Evolutionary conservation across 2,797 vertebrate species (phyloP).

Genomic region (Hyperoplus lanceolatus): DNA sequence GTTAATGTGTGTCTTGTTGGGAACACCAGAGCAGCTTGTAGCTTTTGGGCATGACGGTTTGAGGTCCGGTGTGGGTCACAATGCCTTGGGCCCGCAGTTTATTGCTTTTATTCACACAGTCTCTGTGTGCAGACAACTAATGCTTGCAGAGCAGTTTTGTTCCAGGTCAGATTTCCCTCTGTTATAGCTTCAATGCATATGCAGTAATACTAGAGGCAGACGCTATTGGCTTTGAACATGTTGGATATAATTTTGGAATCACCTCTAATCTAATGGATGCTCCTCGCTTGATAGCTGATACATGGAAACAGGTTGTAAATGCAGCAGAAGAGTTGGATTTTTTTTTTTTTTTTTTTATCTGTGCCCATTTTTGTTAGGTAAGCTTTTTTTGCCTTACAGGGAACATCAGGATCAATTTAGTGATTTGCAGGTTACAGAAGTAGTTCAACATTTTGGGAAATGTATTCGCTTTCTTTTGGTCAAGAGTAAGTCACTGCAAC

Average conservation of each 20-base stretch:
- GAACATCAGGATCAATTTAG: not conserved
- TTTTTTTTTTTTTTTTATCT: not conserved
- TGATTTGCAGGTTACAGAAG: not conserved
- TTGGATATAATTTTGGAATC: conserved; percentile 11
- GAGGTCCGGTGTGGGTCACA: conserved; percentile 75
- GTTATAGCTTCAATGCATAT: conserved; percentile 21
- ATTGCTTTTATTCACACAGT: conserved; percentile 58
- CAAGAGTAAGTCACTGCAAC: not conserved
- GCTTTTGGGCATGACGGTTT: conserved; percentile 76
- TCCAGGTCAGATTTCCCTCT: conserved; percentile 36
- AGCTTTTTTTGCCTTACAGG: not conserved
- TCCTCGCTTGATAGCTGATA: not conserved
- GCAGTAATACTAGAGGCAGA: conserved; percentile 17
- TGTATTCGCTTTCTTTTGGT: not conserved
- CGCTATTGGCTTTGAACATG: conserved; percentile 15
- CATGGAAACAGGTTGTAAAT: not conserved
- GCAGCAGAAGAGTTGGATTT: conserved; percentile 5
- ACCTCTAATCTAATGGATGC: conserved; percentile 11
- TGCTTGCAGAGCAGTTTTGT: conserved; percentile 45
- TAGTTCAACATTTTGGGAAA: not conserved
- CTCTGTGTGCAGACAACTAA: conserved; percentile 45
- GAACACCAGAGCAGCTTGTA: conserved; percentile 81
- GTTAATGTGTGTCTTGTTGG: conserved; percentile 85
- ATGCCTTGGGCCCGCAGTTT: conserved; percentile 64
- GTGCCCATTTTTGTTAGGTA: not conserved